phyloP scores from a whole-genome alignment of 2,888 invertebrate species.

The Nematopogon swammerdamellus region DNA sequence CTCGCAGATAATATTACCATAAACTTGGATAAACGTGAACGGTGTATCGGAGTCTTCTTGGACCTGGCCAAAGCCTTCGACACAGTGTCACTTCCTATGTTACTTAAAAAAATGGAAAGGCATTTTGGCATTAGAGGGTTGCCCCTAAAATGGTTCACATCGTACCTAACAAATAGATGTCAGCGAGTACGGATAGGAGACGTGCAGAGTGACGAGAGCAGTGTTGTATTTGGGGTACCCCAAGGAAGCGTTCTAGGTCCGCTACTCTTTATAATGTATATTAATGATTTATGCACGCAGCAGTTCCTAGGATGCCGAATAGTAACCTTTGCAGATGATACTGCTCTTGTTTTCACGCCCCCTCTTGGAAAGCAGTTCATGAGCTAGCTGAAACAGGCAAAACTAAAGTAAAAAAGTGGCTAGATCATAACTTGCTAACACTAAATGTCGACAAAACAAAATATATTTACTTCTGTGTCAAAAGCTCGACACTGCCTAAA shows the following conservation, averaged over 20 bases:
- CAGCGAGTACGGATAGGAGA: background rate
- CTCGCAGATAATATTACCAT: background rate
- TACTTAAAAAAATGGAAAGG: background rate
- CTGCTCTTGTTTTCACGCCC: background rate
- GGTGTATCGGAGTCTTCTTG: conserved; percentile 1
- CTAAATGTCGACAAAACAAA: background rate
- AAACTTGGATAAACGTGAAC: background rate
- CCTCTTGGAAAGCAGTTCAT: background rate
- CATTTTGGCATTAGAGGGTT: background rate
- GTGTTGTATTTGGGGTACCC: background rate
- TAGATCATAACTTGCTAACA: background rate
- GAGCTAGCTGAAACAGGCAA: background rate
- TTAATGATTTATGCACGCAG: background rate
- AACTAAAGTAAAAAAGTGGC: background rate
- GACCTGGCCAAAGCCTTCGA: conserved; percentile 2
- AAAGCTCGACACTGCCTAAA: background rate
- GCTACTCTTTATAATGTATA: background rate
- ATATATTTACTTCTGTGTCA: background rate
- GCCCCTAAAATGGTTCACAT: background rate
- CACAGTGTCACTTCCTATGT: background rate
- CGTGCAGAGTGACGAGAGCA: background rate
- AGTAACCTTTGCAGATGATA: background rate
- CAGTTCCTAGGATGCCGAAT: background rate
- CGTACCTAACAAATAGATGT: background rate
- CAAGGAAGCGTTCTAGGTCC: background rate